These are phyloP conservation scores for Caenorhabditis angaria DNA, from an alignment of 2,888 invertebrate species.

Conservation along the genomic window DNA sequence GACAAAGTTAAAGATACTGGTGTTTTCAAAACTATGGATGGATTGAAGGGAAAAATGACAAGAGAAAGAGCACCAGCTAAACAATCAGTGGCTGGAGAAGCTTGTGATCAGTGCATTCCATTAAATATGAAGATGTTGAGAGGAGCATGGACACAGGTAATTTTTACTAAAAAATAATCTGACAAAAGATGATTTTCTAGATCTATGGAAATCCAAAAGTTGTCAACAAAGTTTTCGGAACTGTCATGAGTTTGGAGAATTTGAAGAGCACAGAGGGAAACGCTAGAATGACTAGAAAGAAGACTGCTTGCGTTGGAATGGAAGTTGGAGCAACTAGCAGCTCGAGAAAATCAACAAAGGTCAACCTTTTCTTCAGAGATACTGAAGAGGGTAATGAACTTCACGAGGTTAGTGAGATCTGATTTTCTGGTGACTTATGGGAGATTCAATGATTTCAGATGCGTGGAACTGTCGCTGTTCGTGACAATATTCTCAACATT, in stretches of 20 bases:
- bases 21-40: slow-evolving; percentile 15
- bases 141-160: slow-evolving; percentile 65
- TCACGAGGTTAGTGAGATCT: slow-evolving; percentile 52
- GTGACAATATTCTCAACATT: slow-evolving; percentile 44
- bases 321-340: slow-evolving; percentile 44
- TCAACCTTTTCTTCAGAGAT: slow-evolving; percentile 65
- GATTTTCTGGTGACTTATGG: not conserved
- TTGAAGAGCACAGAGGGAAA: slow-evolving; percentile 36
- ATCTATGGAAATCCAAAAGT: slow-evolving; percentile 65
- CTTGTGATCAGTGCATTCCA: slow-evolving; percentile 58
- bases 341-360: slow-evolving; percentile 32
- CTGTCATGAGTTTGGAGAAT: slow-evolving; percentile 57
- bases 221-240: slow-evolving; percentile 62
- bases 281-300: slow-evolving; percentile 48
- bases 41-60: slow-evolving; percentile 27
- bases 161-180: no score
- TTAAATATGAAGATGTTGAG: slow-evolving; percentile 53
- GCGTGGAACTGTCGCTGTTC: slow-evolving; percentile 48
- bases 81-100: slow-evolving; percentile 13
- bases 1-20: slow-evolving; percentile 50
- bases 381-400: slow-evolving; percentile 52
- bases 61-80: slow-evolving; percentile 27
- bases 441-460: slow-evolving; percentile 46
- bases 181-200: slow-evolving; percentile 29
- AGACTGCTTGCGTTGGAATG: slow-evolving; percentile 61